Conservation (phyloP, 2,113 vertebrate genomes). For the Centropristis striata region DNA sequence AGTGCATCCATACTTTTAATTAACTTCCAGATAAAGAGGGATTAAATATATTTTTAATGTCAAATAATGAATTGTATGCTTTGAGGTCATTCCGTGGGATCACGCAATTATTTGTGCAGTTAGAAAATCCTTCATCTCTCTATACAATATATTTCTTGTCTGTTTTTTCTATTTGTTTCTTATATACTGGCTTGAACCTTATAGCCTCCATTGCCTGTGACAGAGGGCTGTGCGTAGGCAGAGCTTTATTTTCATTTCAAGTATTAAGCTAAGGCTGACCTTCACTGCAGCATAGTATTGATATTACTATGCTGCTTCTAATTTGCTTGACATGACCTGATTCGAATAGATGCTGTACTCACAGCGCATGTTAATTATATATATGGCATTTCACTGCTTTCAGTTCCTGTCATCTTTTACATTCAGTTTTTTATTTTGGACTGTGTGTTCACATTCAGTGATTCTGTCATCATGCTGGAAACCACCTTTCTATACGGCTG, state of each 20-base stretch:
- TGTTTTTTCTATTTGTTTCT: background rate
- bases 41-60: too few species aligned
- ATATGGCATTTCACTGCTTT: background rate
- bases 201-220: background rate
- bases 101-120: background rate
- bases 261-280: background rate
- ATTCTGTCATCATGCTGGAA: conserved; percentile 58
- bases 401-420: background rate
- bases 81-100: background rate
- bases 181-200: background rate
- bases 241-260: background rate
- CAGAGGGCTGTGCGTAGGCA: background rate
- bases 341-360: background rate
- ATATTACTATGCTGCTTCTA: background rate
- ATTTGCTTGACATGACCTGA: conserved; percentile 2
- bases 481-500: conserved; percentile 56
- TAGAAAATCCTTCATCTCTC: background rate
- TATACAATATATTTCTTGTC: background rate
- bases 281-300: background rate
- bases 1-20: background rate
- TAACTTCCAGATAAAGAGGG: background rate
- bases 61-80: background rate
- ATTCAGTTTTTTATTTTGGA: conserved; percentile 15
- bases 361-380: background rate
- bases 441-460: conserved; percentile 24